phyloP scores from a whole-genome alignment of 2,113 vertebrate species.

The Argyrosomus japonicus region DNA sequence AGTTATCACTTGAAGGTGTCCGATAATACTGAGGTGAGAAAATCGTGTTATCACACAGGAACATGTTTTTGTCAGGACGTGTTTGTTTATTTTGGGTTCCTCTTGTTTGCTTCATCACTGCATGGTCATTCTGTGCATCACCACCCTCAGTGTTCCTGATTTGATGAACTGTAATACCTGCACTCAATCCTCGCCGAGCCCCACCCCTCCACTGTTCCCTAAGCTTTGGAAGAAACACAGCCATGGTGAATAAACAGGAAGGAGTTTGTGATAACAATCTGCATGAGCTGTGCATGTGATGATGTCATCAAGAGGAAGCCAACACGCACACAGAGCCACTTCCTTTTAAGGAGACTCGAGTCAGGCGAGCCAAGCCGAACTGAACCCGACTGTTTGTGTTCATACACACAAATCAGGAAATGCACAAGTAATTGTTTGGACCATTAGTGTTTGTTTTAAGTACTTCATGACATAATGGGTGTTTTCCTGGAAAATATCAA shows the following conservation, averaged over 20 bases:
- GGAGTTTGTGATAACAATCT: constrained; percentile 78
- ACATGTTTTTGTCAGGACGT: neutral
- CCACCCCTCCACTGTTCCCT: constrained; percentile 25
- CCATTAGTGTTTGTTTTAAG: constrained; percentile 17
- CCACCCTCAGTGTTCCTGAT: neutral
- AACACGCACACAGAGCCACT: constrained; percentile 49
- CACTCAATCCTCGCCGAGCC: neutral
- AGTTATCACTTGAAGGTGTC: neutral
- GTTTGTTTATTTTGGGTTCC: neutral
- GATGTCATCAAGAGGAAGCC: constrained; percentile 78
- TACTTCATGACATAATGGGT: constrained; percentile 18
- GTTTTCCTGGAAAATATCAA: constrained; percentile 31
- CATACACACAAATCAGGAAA: constrained; percentile 45
- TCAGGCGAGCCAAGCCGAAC: constrained; percentile 12
- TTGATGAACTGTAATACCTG: neutral
- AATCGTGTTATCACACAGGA: neutral
- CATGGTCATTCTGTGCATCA: neutral
- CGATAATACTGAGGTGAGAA: neutral
- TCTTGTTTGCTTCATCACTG: neutral
- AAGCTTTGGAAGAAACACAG: constrained; percentile 38
- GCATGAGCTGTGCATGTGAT: constrained; percentile 48
- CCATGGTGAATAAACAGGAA: constrained; percentile 82
- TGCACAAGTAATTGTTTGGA: constrained; percentile 42
- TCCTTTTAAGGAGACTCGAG: constrained; percentile 81
- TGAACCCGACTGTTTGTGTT: constrained; percentile 15